Percentiles rank a stretch among this genome's conserved stretches.
These are phyloP conservation scores for Pseudopleuronectes americanus DNA, from an alignment of 2,797 vertebrate genomes.

Conservation along the genomic window DNA sequence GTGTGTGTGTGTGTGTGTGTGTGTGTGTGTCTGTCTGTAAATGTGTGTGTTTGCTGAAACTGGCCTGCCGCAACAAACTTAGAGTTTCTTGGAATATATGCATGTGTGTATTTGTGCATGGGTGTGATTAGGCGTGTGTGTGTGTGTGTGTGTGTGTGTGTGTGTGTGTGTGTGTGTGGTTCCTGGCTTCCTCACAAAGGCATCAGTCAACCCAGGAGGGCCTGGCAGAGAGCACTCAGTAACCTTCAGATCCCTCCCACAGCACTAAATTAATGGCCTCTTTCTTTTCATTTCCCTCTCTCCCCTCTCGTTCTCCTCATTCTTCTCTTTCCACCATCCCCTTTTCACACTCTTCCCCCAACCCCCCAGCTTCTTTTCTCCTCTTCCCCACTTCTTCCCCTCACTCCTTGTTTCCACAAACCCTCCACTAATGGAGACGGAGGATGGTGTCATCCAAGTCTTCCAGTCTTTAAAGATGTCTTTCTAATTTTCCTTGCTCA, in stretches of 20 bases:
- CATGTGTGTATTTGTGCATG: slow-evolving; percentile 43
- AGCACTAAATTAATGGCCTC: slow-evolving; percentile 84
- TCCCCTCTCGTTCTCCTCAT: slow-evolving; percentile 50
- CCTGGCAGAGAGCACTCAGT: slow-evolving; percentile 79
- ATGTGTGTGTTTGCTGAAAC: slow-evolving; percentile 54
- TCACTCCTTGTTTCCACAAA: slow-evolving; percentile 30
- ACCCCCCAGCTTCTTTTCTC: slow-evolving; percentile 39
- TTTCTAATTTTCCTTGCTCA: slow-evolving; percentile 37
- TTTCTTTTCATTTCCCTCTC: slow-evolving; percentile 78
- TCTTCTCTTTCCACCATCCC: slow-evolving; percentile 69
- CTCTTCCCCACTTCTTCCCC: neutral
- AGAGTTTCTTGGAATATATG: slow-evolving; percentile 61
- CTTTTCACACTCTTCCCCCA: slow-evolving; percentile 61
- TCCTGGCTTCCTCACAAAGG: slow-evolving; percentile 82
- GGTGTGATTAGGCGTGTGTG: slow-evolving; percentile 32
- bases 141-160: slow-evolving; percentile 32
- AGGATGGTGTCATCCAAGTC: slow-evolving; percentile 38
- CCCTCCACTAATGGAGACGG: slow-evolving; percentile 11
- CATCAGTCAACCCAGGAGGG: slow-evolving; percentile 84
- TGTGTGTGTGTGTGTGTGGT: slow-evolving; percentile 64
- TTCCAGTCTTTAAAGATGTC: slow-evolving; percentile 41
- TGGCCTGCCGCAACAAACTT: slow-evolving; percentile 65
- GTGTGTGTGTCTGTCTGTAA: neutral
- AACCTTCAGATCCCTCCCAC: slow-evolving; percentile 83
- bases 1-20: slow-evolving; percentile 34